Conservation (phyloP, 2,797 vertebrate genomes). For the Meriones psammophilus region DNA sequence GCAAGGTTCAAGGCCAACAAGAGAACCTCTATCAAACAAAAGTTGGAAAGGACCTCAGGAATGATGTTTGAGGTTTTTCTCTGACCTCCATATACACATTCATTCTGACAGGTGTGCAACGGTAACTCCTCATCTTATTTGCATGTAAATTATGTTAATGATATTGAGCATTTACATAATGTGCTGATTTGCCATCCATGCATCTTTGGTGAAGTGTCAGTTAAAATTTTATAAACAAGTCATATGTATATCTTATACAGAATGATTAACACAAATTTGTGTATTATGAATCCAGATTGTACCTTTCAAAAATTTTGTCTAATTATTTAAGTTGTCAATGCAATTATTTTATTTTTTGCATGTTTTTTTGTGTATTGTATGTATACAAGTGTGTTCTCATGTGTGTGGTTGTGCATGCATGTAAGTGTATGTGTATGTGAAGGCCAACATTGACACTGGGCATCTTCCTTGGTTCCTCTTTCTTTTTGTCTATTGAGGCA, state of each 20-base stretch:
- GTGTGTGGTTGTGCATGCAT: not conserved
- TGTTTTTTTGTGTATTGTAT: not conserved
- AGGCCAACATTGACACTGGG: not conserved
- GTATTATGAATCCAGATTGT: not conserved
- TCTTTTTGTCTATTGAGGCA: not conserved
- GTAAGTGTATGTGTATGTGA: not conserved
- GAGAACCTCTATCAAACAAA: not conserved
- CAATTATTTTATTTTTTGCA: not conserved
- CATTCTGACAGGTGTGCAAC: not conserved
- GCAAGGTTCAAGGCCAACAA: not conserved
- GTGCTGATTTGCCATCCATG: not conserved
- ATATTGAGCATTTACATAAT: not conserved
- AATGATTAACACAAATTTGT: not conserved
- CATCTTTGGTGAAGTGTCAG: not conserved
- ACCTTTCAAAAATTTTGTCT: not conserved
- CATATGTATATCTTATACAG: not conserved
- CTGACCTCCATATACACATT: not conserved
- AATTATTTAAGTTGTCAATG: slow-evolving; percentile 41
- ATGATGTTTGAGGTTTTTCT: not conserved
- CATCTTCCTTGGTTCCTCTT: not conserved
- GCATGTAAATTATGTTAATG: slow-evolving; percentile 37
- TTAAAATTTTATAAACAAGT: slow-evolving; percentile 8
- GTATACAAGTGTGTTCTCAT: not conserved
- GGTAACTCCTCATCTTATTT: not conserved
- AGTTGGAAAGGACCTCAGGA: not conserved